Conservation (phyloP, 2,888 invertebrate species). For the Agrotis ipsilon region DNA sequence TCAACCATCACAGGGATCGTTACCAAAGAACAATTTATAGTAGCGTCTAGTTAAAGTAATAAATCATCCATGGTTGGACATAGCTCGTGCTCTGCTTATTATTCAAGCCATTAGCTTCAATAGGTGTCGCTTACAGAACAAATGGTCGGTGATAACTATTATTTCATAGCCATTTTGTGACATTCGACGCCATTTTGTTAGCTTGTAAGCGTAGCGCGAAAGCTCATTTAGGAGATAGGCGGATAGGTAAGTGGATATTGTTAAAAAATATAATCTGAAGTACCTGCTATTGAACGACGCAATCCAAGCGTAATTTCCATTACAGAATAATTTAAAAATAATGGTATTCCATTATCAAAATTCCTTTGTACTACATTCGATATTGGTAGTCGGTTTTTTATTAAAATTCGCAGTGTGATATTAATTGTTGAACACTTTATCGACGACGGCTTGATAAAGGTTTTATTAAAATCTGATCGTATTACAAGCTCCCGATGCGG, state of each 20-base stretch:
- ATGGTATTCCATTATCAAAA: slow-evolving; percentile 15
- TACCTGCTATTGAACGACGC: slow-evolving; percentile 12
- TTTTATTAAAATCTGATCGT: slow-evolving; percentile 45
- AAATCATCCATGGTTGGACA: slow-evolving; percentile 52
- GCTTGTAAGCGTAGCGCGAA: not conserved
- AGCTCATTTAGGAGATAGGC: slow-evolving; percentile 9
- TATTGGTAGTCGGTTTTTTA: slow-evolving; percentile 31
- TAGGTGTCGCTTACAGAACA: slow-evolving; percentile 50
- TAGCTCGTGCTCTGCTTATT: slow-evolving; percentile 50
- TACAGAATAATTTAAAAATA: slow-evolving; percentile 5
- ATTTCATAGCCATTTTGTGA: slow-evolving; percentile 48
- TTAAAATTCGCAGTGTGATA: slow-evolving; percentile 28
- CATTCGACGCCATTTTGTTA: slow-evolving; percentile 44
- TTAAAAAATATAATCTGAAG: slow-evolving; percentile 32
- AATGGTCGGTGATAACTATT: slow-evolving; percentile 40
- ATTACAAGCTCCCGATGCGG: slow-evolving; percentile 30
- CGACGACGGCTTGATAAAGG: slow-evolving; percentile 24
- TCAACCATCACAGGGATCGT: slow-evolving; percentile 13
- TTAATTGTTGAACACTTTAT: slow-evolving; percentile 35
- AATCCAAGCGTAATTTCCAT: slow-evolving; percentile 5
- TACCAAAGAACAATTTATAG: slow-evolving; percentile 32
- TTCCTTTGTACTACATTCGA: slow-evolving; percentile 22
- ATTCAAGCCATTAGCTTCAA: slow-evolving; percentile 63
- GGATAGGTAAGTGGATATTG: slow-evolving; percentile 35
- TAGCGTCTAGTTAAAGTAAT: slow-evolving; percentile 37